These are phyloP conservation scores for Pseudopipra pipra DNA, from an alignment of 2,113 vertebrate genomes.

Conservation along the genomic window DNA sequence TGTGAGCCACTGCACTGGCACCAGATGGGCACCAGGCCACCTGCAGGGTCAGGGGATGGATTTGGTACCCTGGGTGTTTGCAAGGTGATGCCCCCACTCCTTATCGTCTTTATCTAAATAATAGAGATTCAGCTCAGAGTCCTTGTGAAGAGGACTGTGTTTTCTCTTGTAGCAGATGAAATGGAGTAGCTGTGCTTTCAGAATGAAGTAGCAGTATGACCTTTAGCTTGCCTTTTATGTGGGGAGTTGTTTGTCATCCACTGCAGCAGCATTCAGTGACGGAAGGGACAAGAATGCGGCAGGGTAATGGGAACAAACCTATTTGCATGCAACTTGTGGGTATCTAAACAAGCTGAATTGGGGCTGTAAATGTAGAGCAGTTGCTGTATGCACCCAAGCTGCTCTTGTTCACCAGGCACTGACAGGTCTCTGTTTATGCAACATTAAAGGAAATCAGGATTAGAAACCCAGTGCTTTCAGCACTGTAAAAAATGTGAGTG, in stretches of 20 bases:
- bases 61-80: accelerated
- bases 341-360: neutral
- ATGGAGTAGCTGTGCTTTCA: neutral
- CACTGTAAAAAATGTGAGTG: neutral
- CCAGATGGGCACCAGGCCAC: neutral
- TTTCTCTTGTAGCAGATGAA: neutral
- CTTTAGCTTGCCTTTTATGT: conserved; percentile 28
- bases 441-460: neutral
- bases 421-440: neutral
- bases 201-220: neutral
- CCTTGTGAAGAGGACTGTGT: neutral
- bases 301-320: neutral
- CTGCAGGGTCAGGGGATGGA: accelerated
- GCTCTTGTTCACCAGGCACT: neutral
- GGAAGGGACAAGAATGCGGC: neutral
- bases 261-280: neutral
- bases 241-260: conserved; percentile 10
- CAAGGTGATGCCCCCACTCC: neutral
- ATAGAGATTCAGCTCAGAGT: neutral
- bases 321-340: neutral
- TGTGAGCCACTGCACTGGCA: neutral
- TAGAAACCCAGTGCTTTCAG: neutral
- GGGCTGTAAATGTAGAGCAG: neutral
- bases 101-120: neutral
- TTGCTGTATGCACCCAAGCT: neutral